Percentiles rank a stretch among this genome's conserved stretches.
Evolutionary conservation across 2,888 invertebrate species (phyloP).

Genomic region (Tribolium freemani): DNA sequence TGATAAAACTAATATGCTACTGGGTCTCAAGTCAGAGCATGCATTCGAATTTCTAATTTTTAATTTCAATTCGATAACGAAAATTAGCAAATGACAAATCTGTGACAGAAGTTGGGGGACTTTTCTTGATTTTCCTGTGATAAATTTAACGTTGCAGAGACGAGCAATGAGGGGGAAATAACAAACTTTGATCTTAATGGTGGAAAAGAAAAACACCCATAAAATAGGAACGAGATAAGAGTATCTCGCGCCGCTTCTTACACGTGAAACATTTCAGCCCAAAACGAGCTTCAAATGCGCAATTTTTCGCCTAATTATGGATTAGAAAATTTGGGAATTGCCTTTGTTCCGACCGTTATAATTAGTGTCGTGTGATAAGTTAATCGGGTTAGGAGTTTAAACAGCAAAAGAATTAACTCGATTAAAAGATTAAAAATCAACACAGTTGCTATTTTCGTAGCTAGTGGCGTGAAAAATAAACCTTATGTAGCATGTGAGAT

Average conservation of each 20-base stretch:
- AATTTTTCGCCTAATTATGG: background rate
- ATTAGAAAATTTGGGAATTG: conserved; percentile 15
- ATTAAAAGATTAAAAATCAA: background rate
- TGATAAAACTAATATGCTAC: background rate
- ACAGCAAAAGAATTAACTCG: conserved; percentile 11
- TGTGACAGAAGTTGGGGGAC: conserved; percentile 1
- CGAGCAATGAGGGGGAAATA: conserved; percentile 1
- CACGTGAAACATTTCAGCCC: too few species aligned
- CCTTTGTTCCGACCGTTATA: background rate
- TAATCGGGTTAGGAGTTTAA: conserved; percentile 10
- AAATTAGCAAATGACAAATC: conserved; percentile 1
- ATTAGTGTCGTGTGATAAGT: conserved; percentile 15
- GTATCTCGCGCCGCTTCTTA: background rate
- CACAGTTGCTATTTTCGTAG: background rate
- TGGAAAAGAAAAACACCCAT: conserved; percentile 18
- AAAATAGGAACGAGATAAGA: conserved; percentile 14
- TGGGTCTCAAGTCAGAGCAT: too few species aligned
- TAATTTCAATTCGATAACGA: too few species aligned
- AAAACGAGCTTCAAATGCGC: too few species aligned
- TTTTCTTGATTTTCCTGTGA: conserved; percentile 16
- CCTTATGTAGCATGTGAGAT: too few species aligned
- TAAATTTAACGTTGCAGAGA: conserved; percentile 22
- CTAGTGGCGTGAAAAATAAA: background rate
- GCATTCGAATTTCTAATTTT: too few species aligned
- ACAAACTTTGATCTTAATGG: conserved; percentile 20